Conservation (phyloP, 2,888 invertebrate species). For the Carterocephalus palaemon region DNA sequence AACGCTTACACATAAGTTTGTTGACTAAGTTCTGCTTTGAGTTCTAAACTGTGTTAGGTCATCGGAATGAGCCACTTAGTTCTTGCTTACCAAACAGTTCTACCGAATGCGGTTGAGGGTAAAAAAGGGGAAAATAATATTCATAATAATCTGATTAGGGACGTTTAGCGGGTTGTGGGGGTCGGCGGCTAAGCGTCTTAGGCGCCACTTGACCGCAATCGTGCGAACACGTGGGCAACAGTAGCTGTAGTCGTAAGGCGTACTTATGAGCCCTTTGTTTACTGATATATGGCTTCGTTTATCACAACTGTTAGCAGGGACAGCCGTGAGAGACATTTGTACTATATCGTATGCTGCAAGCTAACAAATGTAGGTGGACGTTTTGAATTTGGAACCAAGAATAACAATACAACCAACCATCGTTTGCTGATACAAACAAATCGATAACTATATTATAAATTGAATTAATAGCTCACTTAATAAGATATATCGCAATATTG, state of each 20-base stretch:
- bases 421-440: too few relatives aligned
- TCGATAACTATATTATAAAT: too few relatives aligned
- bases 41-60: background rate
- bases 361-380: constrained; percentile 1
- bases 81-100: too few relatives aligned
- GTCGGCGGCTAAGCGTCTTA: constrained; percentile 59
- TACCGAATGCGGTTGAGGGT: constrained; percentile 6
- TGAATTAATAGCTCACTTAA: too few relatives aligned
- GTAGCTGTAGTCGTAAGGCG: constrained; percentile 5
- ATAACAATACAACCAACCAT: too few relatives aligned
- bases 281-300: constrained; percentile 12
- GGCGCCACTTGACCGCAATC: constrained; percentile 59
- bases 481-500: too few relatives aligned
- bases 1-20: constrained; percentile 6
- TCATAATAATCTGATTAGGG: constrained; percentile 55
- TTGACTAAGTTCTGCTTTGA: background rate
- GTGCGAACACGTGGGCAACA: constrained; percentile 28
- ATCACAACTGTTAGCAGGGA: background rate
- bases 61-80: constrained; percentile 4
- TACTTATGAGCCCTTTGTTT: constrained; percentile 15
- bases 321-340: constrained; percentile 2
- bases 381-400: too few relatives aligned
- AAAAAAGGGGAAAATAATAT: constrained; percentile 39
- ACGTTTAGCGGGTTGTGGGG: constrained; percentile 47
- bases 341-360: too few relatives aligned